Evolutionary conservation across 2,797 vertebrate species (phyloP), one percentile per base, ranked within the genome.

Genomic region (Erethizon dorsatum): DNA sequence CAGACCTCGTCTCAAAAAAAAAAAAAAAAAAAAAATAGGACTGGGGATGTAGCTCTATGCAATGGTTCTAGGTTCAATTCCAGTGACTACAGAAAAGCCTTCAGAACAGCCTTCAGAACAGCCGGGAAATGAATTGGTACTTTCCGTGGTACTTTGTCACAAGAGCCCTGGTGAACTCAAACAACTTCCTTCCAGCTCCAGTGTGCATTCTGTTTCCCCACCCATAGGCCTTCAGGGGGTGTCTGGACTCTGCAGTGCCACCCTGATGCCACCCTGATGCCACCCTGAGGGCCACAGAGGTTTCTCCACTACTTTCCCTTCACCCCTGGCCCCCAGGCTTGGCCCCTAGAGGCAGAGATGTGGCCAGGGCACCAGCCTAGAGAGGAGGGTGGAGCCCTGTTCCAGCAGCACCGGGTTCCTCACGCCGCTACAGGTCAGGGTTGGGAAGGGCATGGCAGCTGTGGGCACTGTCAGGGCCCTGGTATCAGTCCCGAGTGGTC

Each of bases 371-470:
- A 0, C 59, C 26, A 11, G 67, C 33, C n/a, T 18, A 54, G 77
- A 52, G 24, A 33, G 15, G 33, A 75, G 24, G 33, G 26, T 37
- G 69, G 5, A 77, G 33, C 52, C 31, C 73, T 28, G 10, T 79
- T 11, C 75, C 52, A 45, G 47, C 47, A 59, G 47, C 63, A 65
- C 33, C 24, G 10, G 20, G 37, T 15, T 69, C 90, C n/a, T 7
- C 14, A 20, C 6, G 1, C 28, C 20, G 57, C 28, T 1, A 0
- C 0, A 2, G 45, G 18, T 28, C 18, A 15, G 45, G 54, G 4
- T 11, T 2, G 9, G 69, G 59, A 71, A 56, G 63, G 28, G 8
- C 2, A 13, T 15, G 47, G 15, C 52, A 80, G 52, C 50, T 61
- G 6, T 41, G 41, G 88, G 28, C 28, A 57, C 84, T 52, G 56